Percentiles rank a stretch among this genome's conserved stretches.
Conservation (phyloP, 2,888 invertebrate species). For the Eubasilissa splendida region DNA sequence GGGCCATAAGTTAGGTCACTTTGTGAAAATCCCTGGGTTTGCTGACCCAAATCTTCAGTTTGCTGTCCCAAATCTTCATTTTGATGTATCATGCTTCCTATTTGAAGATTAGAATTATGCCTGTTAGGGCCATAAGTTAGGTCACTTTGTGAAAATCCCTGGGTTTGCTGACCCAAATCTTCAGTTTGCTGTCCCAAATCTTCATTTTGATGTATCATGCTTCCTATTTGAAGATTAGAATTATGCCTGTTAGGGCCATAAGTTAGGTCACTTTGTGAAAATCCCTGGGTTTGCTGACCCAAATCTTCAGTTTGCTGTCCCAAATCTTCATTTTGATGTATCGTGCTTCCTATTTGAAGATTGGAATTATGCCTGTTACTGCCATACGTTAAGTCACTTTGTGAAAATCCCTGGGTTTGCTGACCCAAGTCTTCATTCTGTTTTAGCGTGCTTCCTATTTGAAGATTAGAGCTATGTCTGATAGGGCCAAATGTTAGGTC, state of each 20-base stretch:
- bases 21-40: slow-evolving; percentile 59
- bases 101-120: neutral
- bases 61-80: slow-evolving; percentile 57
- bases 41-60: slow-evolving; percentile 60
- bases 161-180: slow-evolving; percentile 45
- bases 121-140: neutral
- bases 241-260: slow-evolving; percentile 53
- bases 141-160: neutral
- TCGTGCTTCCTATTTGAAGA: slow-evolving; percentile 57
- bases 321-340: slow-evolving; percentile 60
- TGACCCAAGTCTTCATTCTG: slow-evolving; percentile 57
- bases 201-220: slow-evolving; percentile 48
- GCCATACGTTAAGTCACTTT: slow-evolving; percentile 4
- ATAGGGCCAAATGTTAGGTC: slow-evolving; percentile 28
- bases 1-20: neutral
- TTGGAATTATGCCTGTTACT: slow-evolving; percentile 22
- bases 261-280: neutral
- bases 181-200: slow-evolving; percentile 61
- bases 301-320: slow-evolving; percentile 59
- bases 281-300: slow-evolving; percentile 49
- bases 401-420: slow-evolving; percentile 44
- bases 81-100: slow-evolving; percentile 58
- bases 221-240: slow-evolving; percentile 27
- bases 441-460: slow-evolving; percentile 50
- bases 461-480: slow-evolving; percentile 4